phyloP scores from a whole-genome alignment of 2,113 vertebrate species.

The Platichthys flesus region DNA sequence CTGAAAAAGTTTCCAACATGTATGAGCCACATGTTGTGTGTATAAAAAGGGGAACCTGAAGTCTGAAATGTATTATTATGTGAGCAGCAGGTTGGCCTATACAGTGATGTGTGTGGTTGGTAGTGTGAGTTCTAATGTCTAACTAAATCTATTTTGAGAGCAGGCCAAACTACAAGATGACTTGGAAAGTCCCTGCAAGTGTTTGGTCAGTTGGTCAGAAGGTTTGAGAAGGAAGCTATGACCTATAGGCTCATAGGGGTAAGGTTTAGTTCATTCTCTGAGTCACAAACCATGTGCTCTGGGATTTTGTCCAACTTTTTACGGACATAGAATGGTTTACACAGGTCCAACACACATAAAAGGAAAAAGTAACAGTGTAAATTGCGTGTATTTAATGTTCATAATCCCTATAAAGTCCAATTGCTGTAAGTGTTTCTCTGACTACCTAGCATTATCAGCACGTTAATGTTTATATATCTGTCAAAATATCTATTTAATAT shows the following conservation, averaged over 20 bases:
- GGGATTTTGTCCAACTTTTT: not conserved
- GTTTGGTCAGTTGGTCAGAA: slow-evolving; percentile 48
- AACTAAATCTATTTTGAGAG: slow-evolving; percentile 60
- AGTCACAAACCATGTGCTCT: slow-evolving; percentile 25
- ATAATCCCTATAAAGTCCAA: not conserved
- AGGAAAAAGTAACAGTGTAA: not conserved
- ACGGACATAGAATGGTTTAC: not conserved
- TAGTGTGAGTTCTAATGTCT: not conserved
- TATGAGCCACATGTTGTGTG: not conserved
- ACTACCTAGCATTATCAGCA: not conserved
- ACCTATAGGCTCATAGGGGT: not conserved
- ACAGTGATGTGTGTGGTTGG: slow-evolving; percentile 11
- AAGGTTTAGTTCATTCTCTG: not conserved
- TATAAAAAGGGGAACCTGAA: slow-evolving; percentile 5
- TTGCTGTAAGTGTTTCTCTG: not conserved
- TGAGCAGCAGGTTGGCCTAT: slow-evolving; percentile 6
- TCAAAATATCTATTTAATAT: not conserved
- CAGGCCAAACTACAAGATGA: slow-evolving; percentile 33
- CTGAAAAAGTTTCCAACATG: not conserved
- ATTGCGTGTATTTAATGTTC: too few species aligned
- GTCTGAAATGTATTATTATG: not conserved
- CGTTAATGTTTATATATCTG: not conserved
- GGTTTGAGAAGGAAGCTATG: slow-evolving; percentile 45
- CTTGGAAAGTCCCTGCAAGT: slow-evolving; percentile 73
- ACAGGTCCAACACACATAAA: not conserved